Percentiles rank a stretch among this genome's conserved stretches.
Conservation (phyloP, 2,888 invertebrate genomes). For the Blera fallax region DNA sequence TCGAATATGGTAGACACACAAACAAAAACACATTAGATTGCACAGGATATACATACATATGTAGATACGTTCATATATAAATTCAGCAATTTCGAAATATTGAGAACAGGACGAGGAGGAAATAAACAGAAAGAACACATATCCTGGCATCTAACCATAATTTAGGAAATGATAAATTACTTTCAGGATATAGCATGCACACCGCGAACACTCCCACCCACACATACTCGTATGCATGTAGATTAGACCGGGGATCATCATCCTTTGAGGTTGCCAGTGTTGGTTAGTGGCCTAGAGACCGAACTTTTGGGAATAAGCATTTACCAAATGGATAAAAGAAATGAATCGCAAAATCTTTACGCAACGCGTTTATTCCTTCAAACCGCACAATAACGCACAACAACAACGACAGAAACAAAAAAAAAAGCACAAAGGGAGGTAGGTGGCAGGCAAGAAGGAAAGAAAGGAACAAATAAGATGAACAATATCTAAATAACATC, state of each 20-base stretch:
- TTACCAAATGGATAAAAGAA: constrained; percentile 40
- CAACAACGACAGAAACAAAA: too few species aligned
- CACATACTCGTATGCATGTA: constrained; percentile 5
- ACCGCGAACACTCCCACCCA: neutral
- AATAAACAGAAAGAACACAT: constrained; percentile 24
- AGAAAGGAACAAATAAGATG: constrained; percentile 19
- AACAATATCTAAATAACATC: constrained; percentile 56
- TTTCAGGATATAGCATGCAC: constrained; percentile 45
- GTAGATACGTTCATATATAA: too few species aligned
- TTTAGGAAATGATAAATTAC: constrained; percentile 72
- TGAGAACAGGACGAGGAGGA: constrained; percentile 3
- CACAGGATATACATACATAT: too few species aligned
- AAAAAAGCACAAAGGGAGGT: neutral
- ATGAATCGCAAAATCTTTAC: constrained; percentile 56
- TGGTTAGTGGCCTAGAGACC: constrained; percentile 15
- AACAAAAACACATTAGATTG: neutral
- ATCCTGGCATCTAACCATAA: constrained; percentile 57
- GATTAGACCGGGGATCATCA: constrained; percentile 45
- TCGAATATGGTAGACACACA: neutral
- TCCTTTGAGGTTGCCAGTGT: constrained; percentile 28
- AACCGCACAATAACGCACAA: too few species aligned
- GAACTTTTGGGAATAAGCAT: constrained; percentile 17
- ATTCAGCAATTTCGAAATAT: constrained; percentile 52
- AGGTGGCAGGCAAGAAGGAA: neutral
- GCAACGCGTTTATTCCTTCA: constrained; percentile 2